Percentiles rank a stretch among this genome's conserved stretches.
These are phyloP conservation scores for Otis tarda DNA, from an alignment of 2,113 vertebrate genomes.

Conservation along the genomic window DNA sequence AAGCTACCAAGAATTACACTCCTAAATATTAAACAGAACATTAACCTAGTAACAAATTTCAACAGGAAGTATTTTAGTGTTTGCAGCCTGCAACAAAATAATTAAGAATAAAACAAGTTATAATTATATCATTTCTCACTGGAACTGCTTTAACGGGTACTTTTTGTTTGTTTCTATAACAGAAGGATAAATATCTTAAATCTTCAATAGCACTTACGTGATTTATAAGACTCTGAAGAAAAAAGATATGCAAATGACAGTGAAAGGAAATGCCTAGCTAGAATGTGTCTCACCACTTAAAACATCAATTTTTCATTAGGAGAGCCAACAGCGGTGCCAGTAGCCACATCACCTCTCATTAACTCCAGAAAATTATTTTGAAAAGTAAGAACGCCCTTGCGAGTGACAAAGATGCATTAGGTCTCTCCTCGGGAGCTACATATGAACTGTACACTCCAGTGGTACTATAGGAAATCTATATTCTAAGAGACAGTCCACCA, in stretches of 20 bases:
- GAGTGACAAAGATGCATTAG: background rate
- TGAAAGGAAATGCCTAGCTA: background rate
- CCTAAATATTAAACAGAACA: slow-evolving; percentile 42
- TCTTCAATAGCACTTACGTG: background rate
- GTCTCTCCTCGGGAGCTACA: background rate
- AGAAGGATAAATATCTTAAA: background rate
- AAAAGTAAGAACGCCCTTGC: background rate
- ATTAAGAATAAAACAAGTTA: background rate
- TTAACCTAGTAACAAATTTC: slow-evolving; percentile 11
- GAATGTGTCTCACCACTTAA: background rate
- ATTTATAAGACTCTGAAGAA: background rate
- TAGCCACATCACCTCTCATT: background rate
- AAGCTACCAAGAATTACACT: slow-evolving; percentile 6
- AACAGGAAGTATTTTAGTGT: slow-evolving; percentile 10
- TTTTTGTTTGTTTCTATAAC: background rate
- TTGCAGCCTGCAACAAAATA: slow-evolving; percentile 6
- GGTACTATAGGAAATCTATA: slow-evolving; percentile 6
- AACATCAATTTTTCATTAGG: background rate
- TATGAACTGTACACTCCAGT: background rate
- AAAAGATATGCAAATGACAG: background rate
- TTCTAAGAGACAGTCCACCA: background rate
- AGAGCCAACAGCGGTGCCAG: background rate
- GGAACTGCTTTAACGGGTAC: background rate
- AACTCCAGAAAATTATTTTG: slow-evolving; percentile 33
- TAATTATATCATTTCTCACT: background rate